Evolutionary conservation across 2,113 vertebrate genomes (phyloP).

Genomic region (Capreolus pygargus): DNA sequence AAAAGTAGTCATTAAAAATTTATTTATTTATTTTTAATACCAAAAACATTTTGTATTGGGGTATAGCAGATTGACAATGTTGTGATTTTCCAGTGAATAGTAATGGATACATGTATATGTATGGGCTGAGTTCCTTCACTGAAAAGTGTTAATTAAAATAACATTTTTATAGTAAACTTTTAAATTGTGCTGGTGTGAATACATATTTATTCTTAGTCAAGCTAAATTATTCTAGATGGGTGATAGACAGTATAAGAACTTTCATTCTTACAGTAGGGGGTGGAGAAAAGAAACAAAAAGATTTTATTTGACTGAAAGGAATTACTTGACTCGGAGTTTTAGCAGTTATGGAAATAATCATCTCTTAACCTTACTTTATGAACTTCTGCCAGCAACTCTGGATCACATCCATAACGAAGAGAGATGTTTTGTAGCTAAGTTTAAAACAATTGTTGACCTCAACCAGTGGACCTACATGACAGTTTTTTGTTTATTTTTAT

Average conservation of each 20-base stretch:
- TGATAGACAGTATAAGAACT: background rate
- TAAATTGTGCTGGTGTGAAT: background rate
- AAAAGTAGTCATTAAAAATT: background rate
- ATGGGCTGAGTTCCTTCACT: background rate
- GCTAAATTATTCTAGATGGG: background rate
- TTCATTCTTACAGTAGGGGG: background rate
- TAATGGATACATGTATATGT: background rate
- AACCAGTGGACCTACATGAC: background rate
- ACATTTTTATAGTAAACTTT: background rate
- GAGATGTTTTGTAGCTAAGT: conserved; percentile 53
- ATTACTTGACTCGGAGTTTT: conserved; percentile 11
- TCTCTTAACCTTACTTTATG: conserved; percentile 38
- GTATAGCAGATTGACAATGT: background rate
- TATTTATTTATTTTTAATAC: background rate
- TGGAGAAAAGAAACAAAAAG: background rate
- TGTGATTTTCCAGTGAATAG: background rate
- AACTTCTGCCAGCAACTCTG: conserved; percentile 50
- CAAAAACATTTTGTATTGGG: background rate
- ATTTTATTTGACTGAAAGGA: background rate
- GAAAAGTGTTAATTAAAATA: background rate
- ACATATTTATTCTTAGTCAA: conserved; percentile 7
- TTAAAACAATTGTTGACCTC: conserved; percentile 34
- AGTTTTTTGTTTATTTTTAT: conserved; percentile 51
- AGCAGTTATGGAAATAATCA: conserved; percentile 6
- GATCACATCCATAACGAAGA: background rate